Evolutionary conservation across 2,888 invertebrate species (phyloP), one percentile per base, ranked within the genome.

Genomic region (Synergus itoensis): DNA sequence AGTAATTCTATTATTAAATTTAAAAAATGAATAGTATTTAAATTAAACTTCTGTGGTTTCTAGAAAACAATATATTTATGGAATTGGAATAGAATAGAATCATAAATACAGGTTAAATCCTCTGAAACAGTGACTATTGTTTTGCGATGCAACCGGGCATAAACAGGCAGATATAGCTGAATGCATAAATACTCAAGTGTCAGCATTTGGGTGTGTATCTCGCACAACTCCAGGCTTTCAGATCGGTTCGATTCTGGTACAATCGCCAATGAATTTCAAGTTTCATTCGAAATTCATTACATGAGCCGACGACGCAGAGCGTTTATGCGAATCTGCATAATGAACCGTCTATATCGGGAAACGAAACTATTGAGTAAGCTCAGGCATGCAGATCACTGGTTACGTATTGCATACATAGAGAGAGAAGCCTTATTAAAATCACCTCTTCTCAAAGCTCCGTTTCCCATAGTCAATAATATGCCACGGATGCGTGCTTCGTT

Each of bases 281-380:
- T 45, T 45, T 67, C 43, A 67, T 67, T 45, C 67, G 12, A 43
- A 67, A 45, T 67, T 67, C 67, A 67, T 45, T 67, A 67, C 43
- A 67, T 43, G 43, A 67, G 43, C 67, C 1, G 43, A 14, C 67
- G 14, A 21, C 67, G n/a, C 43, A 41, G 12, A 67, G 43, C 57
- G 69, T 79, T 82, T 80, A 76, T 69, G 80, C 69, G 57, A 79
- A 80, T 80, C 53, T 80, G 79, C 79, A 79, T 79, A 82, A 80
- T 80, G 63, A 79, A 80, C 62, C 69, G 57, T 63, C 77, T 79
- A 57, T 80, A 82, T 75, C 57, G 45, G 16, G 41, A 53, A 57
- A 75, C 76, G 69, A 77, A 80, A 78, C 77, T 77, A 77, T 82
- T 82, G 57, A 73, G 18, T 12, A 14, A 53, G n/a, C 64, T 41